Conservation (phyloP, 2,888 invertebrate species). For the Resseliella maxima region DNA sequence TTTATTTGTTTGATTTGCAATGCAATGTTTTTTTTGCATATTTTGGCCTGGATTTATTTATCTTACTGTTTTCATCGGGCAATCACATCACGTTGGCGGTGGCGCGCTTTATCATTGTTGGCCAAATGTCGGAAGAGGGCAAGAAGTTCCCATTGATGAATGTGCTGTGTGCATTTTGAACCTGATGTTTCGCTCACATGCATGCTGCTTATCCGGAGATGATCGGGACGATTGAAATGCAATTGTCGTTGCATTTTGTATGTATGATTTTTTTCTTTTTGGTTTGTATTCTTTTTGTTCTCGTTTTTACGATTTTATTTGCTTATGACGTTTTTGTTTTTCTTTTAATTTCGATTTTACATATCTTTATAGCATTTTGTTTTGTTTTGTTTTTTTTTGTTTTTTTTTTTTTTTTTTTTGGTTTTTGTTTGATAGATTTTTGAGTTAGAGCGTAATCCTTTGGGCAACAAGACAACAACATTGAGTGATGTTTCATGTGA, state of each 20-base stretch:
- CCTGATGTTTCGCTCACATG: slow-evolving; percentile 14
- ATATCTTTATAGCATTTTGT: slow-evolving; percentile 32
- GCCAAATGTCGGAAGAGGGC: background rate
- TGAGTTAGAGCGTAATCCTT: slow-evolving; percentile 57
- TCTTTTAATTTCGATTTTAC: slow-evolving; percentile 32
- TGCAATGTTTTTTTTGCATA: background rate
- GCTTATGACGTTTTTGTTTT: background rate
- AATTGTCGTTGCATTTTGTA: background rate
- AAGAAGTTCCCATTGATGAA: background rate
- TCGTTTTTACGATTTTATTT: slow-evolving; percentile 1
- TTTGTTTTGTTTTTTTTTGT: no score
- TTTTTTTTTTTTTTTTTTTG: slow-evolving; percentile 10
- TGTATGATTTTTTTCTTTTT: background rate
- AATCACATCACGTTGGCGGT: slow-evolving; percentile 37
- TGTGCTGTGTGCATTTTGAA: background rate
- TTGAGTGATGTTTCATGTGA: slow-evolving; percentile 58
- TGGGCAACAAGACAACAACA: slow-evolving; percentile 53
- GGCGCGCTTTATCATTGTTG: background rate
- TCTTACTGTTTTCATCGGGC: slow-evolving; percentile 48
- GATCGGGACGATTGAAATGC: background rate
- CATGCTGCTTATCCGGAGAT: background rate
- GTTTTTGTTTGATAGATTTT: slow-evolving; percentile 41
- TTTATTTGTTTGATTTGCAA: background rate
- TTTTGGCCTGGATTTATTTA: background rate
- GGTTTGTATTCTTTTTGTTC: background rate